Percentiles rank a stretch among this genome's conserved stretches.
Conservation (phyloP, 2,797 vertebrate species). For the Pseudocheirus occidentalis region DNA sequence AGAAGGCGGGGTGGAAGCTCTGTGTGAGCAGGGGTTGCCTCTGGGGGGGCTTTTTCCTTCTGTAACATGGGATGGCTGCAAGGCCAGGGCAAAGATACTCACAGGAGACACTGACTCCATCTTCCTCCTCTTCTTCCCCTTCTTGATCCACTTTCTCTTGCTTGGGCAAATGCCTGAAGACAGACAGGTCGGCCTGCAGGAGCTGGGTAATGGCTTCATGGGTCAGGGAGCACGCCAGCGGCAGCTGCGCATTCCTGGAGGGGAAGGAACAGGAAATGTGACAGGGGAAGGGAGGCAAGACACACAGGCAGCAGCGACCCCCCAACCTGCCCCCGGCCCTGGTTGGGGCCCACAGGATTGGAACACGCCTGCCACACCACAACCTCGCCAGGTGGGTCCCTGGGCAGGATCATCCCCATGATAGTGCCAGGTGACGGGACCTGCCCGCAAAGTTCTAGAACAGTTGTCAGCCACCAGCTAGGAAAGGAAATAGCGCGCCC, state of each 20-base stretch:
- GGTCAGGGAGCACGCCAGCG: slow-evolving; percentile 86
- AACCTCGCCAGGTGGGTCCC: too few relatives aligned
- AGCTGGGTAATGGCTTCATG: slow-evolving; percentile 87
- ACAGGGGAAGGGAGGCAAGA: background rate
- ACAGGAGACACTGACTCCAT: slow-evolving; percentile 50
- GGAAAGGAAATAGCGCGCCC: too few relatives aligned
- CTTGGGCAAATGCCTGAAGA: slow-evolving; percentile 78
- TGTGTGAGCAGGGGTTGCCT: too few relatives aligned
- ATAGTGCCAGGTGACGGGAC: too few relatives aligned
- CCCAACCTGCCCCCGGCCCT: background rate
- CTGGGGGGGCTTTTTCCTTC: background rate
- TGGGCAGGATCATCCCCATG: too few relatives aligned
- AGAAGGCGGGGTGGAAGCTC: background rate
- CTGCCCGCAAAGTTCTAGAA: too few relatives aligned
- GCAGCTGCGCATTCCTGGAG: slow-evolving; percentile 84
- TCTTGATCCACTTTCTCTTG: slow-evolving; percentile 46
- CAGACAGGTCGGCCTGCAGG: slow-evolving; percentile 87
- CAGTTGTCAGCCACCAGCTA: too few relatives aligned
- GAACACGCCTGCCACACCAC: too few relatives aligned
- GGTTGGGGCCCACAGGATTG: too few relatives aligned
- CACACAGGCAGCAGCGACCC: background rate
- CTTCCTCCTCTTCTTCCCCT: background rate
- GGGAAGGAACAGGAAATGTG: background rate
- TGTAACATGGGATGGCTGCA: background rate
- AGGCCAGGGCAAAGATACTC: slow-evolving; percentile 43